These are phyloP conservation scores for Polietes domitor DNA, from an alignment of 2,888 invertebrate species.

Conservation along the genomic window DNA sequence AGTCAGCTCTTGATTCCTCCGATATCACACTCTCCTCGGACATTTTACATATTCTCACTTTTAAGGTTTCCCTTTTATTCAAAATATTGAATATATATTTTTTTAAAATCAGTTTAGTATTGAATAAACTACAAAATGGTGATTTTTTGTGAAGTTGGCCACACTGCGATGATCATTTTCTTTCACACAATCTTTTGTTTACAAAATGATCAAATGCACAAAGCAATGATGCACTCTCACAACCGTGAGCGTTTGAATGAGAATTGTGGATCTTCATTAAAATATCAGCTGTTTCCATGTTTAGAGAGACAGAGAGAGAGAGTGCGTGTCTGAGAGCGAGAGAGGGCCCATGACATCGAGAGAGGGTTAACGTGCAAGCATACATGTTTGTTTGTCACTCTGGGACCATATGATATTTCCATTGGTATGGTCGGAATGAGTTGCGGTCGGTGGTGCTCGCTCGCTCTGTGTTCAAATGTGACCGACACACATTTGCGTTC, in stretches of 20 bases:
- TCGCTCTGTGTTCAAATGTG: not conserved
- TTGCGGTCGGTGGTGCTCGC: not conserved
- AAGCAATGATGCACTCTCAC: not conserved
- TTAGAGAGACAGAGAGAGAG: not conserved
- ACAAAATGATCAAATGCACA: not conserved
- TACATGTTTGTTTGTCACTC: not conserved
- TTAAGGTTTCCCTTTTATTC: too few species aligned
- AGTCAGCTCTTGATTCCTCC: too few species aligned
- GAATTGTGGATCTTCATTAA: not conserved
- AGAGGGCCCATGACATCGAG: not conserved
- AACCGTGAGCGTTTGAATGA: not conserved
- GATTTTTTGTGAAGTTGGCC: too few species aligned
- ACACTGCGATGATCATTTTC: not conserved
- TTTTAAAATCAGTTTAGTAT: too few species aligned
- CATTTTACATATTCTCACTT: too few species aligned
- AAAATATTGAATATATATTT: too few species aligned
- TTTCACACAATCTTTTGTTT: constrained; percentile 1
- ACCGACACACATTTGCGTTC: not conserved
- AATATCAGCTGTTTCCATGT: constrained; percentile 29
- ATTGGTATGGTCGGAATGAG: not conserved
- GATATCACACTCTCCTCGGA: too few species aligned
- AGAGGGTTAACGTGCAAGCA: not conserved
- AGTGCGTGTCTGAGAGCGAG: not conserved
- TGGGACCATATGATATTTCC: not conserved
- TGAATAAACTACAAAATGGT: too few species aligned